These are phyloP conservation scores for Pseudochirops cupreus DNA, from an alignment of 2,797 vertebrate genomes.

Conservation along the genomic window DNA sequence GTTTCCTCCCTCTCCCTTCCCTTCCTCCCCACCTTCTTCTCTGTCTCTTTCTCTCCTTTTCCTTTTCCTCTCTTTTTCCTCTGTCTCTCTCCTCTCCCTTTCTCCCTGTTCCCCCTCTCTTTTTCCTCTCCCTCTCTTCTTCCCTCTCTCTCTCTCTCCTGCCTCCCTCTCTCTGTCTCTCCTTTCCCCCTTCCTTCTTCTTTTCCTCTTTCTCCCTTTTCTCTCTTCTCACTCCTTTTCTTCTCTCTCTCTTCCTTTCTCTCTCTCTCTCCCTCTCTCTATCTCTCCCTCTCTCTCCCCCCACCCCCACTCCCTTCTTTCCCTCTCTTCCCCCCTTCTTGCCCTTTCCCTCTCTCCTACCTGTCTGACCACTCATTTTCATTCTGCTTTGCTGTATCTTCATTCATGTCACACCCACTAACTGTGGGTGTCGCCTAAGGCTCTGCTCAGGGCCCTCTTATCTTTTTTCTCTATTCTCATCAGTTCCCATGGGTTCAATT, in stretches of 20 bases:
- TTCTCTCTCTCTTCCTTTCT: neutral
- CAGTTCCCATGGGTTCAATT: slow-evolving; percentile 6
- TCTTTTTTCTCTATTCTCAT: neutral
- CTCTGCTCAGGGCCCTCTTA: neutral
- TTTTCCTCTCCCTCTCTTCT: no score
- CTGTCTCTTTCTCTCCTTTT: no score
- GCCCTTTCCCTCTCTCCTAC: neutral
- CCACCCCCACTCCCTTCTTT: neutral
- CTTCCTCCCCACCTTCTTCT: neutral
- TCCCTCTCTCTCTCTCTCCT: no score
- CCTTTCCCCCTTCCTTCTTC: neutral
- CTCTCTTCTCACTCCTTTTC: no score
- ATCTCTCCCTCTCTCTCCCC: neutral
- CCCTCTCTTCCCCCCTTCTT: no score
- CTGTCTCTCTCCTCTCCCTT: no score
- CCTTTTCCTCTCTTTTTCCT: no score
- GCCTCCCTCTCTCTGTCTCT: neutral
- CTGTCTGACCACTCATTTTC: neutral
- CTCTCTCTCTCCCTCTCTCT: fast-evolving
- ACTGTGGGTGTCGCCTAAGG: neutral
- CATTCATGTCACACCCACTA: neutral
- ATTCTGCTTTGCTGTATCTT: neutral
- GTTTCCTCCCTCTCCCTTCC: neutral
- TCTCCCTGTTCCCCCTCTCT: neutral
- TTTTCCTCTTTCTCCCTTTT: neutral